Conservation (phyloP, 2,888 invertebrate genomes). For the Suillia variegata region DNA sequence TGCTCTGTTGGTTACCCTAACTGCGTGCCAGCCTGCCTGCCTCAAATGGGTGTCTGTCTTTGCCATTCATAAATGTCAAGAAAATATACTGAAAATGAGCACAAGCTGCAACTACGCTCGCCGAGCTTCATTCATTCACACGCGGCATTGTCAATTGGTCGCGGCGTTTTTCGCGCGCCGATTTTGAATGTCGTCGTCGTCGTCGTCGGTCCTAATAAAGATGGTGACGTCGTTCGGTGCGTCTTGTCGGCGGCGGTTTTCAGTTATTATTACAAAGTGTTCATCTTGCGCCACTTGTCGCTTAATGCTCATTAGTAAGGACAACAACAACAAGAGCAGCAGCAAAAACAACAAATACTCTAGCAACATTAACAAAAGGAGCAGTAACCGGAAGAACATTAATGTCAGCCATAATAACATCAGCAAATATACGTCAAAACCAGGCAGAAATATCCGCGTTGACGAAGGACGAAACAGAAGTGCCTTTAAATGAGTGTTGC, state of each 20-base stretch:
- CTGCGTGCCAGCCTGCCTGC: too few relatives aligned
- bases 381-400: neutral
- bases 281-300: slow-evolving; percentile 1
- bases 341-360: too few relatives aligned
- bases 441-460: too few relatives aligned
- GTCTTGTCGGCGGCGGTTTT: neutral
- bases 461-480: too few relatives aligned
- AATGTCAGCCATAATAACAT: neutral
- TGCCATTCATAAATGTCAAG: slow-evolving; percentile 15
- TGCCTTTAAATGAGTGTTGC: too few relatives aligned
- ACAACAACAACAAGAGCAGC: neutral
- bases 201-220: too few relatives aligned
- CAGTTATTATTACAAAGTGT: slow-evolving; percentile 3
- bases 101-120: neutral
- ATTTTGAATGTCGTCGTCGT: neutral
- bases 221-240: too few relatives aligned
- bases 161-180: neutral
- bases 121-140: too few relatives aligned
- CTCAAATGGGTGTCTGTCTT: too few relatives aligned
- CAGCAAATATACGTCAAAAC: neutral
- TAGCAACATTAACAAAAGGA: neutral
- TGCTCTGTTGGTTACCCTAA: too few relatives aligned
- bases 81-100: slow-evolving; percentile 14
- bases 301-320: neutral
- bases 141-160: too few relatives aligned